Evolutionary conservation across 2,113 vertebrate genomes (phyloP).

Genomic region (Phyllostomus hastatus): DNA sequence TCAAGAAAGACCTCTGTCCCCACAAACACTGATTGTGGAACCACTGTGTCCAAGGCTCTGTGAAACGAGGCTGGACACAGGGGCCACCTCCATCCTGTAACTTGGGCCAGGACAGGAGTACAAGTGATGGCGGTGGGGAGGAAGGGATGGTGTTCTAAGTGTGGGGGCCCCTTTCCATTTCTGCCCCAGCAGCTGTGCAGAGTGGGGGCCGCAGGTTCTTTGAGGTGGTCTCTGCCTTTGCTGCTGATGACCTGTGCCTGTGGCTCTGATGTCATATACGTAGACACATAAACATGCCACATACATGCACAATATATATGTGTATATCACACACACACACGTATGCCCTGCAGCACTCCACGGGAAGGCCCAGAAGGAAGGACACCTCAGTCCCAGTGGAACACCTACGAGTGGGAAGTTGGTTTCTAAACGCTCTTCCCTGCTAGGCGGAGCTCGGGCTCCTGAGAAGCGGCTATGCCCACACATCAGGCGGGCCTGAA

Average conservation of each 20-base stretch:
- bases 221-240: neutral
- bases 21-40: neutral
- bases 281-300: neutral
- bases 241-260: neutral
- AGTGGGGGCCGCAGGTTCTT: accelerated
- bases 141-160: accelerated
- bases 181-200: neutral
- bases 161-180: neutral
- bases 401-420: neutral
- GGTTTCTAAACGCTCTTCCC: neutral
- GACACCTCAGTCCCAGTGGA: neutral
- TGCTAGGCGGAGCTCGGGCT: neutral
- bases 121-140: accelerated
- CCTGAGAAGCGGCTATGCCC: neutral
- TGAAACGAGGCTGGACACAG: neutral
- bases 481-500: neutral
- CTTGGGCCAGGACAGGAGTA: neutral
- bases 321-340: neutral
- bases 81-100: neutral
- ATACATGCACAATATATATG: accelerated
- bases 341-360: accelerated
- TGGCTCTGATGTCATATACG: neutral
- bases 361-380: neutral
- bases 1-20: neutral
- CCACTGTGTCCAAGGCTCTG: neutral